Evolutionary conservation across 2,797 vertebrate genomes (phyloP).

Genomic region (Emydoidea blandingii): DNA sequence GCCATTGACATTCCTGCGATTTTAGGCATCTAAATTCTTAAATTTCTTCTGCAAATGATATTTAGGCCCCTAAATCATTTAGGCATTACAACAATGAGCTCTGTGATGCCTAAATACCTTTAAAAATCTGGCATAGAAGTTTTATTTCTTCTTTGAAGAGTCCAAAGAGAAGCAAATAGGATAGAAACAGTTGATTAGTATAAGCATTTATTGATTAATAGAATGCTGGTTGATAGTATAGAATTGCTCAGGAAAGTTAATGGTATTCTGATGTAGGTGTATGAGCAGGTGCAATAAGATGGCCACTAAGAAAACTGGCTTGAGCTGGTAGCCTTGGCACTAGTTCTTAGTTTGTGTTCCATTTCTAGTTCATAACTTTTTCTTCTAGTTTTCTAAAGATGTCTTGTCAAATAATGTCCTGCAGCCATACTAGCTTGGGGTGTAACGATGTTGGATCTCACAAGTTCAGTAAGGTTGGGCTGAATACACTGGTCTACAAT

Average conservation of each 20-base stretch:
- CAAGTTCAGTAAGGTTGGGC: not conserved
- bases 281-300: not conserved
- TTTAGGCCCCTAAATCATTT: no score
- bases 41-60: no score
- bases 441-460: not conserved
- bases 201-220: not conserved
- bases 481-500: not conserved
- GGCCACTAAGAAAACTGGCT: not conserved
- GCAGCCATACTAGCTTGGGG: not conserved
- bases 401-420: not conserved
- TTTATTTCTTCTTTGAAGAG: not conserved
- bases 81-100: no score
- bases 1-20: no score
- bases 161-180: slow-evolving; percentile 11
- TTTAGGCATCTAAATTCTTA: no score
- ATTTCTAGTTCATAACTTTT: not conserved
- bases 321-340: not conserved
- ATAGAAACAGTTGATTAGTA: not conserved
- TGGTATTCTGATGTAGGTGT: not conserved
- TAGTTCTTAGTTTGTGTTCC: not conserved
- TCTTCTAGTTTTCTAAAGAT: not conserved
- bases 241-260: not conserved
- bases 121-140: not conserved
- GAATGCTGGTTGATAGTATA: not conserved
- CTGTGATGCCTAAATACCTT: no score